Evolutionary conservation across 2,888 invertebrate species (phyloP).

Genomic region (Stegophylla sp.): DNA sequence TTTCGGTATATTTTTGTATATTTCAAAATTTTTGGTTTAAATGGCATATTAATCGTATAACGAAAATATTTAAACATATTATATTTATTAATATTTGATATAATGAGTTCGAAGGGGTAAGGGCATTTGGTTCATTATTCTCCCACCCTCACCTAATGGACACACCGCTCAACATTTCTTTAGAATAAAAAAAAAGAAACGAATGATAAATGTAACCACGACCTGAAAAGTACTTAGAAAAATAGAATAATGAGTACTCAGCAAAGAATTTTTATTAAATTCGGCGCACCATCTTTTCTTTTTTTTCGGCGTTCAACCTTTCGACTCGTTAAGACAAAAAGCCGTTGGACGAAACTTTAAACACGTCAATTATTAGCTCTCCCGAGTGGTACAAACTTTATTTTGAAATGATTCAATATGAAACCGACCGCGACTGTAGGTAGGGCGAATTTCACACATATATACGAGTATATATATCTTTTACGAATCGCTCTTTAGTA

Average conservation of each 20-base stretch:
- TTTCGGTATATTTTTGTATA: too few relatives aligned
- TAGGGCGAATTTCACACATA: conserved; percentile 3
- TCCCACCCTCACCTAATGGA: too few relatives aligned
- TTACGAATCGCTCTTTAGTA: conserved; percentile 16
- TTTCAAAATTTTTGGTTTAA: too few relatives aligned
- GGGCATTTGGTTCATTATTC: too few relatives aligned
- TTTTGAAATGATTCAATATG: conserved; percentile 34
- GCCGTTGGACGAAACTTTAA: conserved; percentile 3
- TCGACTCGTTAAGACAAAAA: conserved; percentile 11
- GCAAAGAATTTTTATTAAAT: background rate
- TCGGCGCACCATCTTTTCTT: background rate
- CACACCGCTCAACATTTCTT: too few relatives aligned
- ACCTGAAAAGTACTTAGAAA: background rate
- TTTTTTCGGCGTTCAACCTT: background rate
- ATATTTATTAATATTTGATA: too few relatives aligned
- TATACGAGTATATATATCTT: background rate
- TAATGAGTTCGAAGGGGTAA: too few relatives aligned
- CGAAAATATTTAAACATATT: too few relatives aligned
- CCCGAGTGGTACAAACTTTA: conserved; percentile 37
- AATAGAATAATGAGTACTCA: background rate
- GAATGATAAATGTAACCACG: too few relatives aligned
- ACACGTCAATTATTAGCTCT: conserved; percentile 48
- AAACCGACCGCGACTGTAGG: too few relatives aligned
- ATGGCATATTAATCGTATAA: too few relatives aligned
- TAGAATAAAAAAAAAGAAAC: too few relatives aligned